Evolutionary conservation across 2,797 vertebrate species (phyloP).

Genomic region (Tenualosa thibaudeaui): DNA sequence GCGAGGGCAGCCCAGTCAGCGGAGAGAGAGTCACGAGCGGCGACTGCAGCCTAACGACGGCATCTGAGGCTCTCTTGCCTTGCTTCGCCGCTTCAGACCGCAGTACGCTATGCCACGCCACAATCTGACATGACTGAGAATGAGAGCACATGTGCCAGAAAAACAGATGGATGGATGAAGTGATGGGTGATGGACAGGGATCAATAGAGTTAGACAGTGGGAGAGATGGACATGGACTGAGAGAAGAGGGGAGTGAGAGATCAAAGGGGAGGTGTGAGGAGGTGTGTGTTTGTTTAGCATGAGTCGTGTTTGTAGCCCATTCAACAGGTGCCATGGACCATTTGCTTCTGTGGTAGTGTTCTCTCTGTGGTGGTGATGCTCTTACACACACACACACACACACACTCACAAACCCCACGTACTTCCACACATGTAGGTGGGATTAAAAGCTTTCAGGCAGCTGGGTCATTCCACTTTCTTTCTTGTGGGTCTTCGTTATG

Average conservation of each 20-base stretch:
- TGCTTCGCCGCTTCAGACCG: no score
- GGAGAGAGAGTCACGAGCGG: conserved; percentile 58
- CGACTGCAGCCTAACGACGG: conserved; percentile 62
- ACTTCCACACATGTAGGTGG: not conserved
- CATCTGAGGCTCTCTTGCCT: not conserved
- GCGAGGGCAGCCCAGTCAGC: conserved; percentile 59
- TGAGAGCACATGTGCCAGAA: not conserved
- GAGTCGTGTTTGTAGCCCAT: not conserved
- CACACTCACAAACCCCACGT: not conserved
- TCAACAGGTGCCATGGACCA: not conserved
- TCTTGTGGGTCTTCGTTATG: not conserved
- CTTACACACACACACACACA: not conserved
- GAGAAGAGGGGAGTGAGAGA: not conserved
- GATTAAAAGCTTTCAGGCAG: not conserved
- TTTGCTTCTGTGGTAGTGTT: not conserved
- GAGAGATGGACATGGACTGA: not conserved
- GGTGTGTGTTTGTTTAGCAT: no score
- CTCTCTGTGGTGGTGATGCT: not conserved
- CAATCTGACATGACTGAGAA: not conserved
- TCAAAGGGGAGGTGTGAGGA: not conserved
- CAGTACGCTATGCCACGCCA: no score
- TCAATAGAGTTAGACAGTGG: not conserved
- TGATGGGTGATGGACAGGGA: not conserved
- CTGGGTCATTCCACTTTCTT: not conserved
- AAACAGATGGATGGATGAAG: not conserved